Base-by-base conservation (phyloP, 2,888 invertebrate species). In the Apoda limacodes region DNA sequence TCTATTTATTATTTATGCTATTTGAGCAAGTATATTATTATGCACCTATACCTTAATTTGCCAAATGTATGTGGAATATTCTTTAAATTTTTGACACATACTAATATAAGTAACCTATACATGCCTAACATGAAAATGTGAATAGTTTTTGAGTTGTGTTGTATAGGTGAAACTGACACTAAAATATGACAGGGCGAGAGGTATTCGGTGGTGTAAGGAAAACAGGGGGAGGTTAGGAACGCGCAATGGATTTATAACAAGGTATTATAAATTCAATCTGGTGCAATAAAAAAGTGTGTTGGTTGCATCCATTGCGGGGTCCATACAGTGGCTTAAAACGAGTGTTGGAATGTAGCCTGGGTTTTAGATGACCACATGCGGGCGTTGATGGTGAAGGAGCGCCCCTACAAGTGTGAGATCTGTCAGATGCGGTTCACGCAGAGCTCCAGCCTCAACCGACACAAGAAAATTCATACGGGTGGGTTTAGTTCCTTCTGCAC, bases 341-440 rank as follows among this genome's bases (percentile, higher is more conserved):
- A 43, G 42, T 25, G 38, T 65, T 61, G 58, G 61, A 50, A 48
- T 68, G 50, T 71, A 65, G 67, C 66, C 59, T 71, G 64, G 69
- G 58, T 76, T 78, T 58, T 78, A 80, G 80, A 80, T 78, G 80
- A 80, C 67, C 80, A 80, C 75, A 72, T 71, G 74, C 80, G 68
- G 60, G 75, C 80, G 55, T 65, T 80, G 76, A 57, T 71, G 80
- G 72, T 61, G 75, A 80, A 80, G 78, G 80, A 78, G 59, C 76
- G 80, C 61, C 86, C 86, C 45, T 86, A 85, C 76, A 85, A 84
- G 68, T 88, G 87, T 66, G 85, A 85, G 51, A 71, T 86, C 59
- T 88, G 87, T 67, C 81, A 83, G 65, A 87, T 87, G 72, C 82
- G 86, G 67, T 88, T 87, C 71, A 87, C 86, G 56, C 87, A 88